Conservation (phyloP, 1,140 invertebrate genomes). For the Macrobrachium rosenbergii region DNA sequence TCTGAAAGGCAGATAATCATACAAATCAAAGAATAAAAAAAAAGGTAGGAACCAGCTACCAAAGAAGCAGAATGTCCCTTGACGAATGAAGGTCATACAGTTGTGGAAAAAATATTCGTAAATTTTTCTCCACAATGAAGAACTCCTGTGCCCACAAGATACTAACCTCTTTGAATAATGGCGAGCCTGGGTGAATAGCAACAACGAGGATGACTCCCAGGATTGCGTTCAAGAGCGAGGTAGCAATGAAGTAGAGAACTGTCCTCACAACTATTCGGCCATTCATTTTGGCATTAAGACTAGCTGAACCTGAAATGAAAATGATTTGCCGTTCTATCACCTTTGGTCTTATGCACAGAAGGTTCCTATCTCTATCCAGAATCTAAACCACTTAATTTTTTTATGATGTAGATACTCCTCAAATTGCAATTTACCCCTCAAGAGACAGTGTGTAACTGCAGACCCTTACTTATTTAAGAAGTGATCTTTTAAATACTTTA, state of each 20-base stretch:
- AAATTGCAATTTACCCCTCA: too few relatives aligned
- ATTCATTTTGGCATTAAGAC: slow-evolving; percentile 87
- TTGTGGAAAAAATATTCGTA: background rate
- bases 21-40: too few relatives aligned
- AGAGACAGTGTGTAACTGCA: too few relatives aligned
- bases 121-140: background rate
- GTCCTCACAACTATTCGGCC: slow-evolving; percentile 86
- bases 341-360: background rate
- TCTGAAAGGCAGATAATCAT: too few relatives aligned
- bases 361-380: too few relatives aligned
- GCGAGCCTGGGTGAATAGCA: slow-evolving; percentile 81
- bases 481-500: too few relatives aligned
- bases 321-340: slow-evolving; percentile 6
- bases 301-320: slow-evolving; percentile 79
- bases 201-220: slow-evolving; percentile 82
- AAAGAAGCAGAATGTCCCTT: too few relatives aligned
- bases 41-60: too few relatives aligned
- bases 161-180: slow-evolving; percentile 69
- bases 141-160: background rate
- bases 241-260: slow-evolving; percentile 83
- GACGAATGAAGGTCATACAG: background rate
- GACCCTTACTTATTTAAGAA: too few relatives aligned
- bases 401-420: too few relatives aligned
- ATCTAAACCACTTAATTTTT: too few relatives aligned
- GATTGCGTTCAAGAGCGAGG: slow-evolving; percentile 84